Evolutionary conservation across 37 sponge, comb jelly and placozoan genomes (phyloP).

Genomic region (Tethya wilhelma): DNA sequence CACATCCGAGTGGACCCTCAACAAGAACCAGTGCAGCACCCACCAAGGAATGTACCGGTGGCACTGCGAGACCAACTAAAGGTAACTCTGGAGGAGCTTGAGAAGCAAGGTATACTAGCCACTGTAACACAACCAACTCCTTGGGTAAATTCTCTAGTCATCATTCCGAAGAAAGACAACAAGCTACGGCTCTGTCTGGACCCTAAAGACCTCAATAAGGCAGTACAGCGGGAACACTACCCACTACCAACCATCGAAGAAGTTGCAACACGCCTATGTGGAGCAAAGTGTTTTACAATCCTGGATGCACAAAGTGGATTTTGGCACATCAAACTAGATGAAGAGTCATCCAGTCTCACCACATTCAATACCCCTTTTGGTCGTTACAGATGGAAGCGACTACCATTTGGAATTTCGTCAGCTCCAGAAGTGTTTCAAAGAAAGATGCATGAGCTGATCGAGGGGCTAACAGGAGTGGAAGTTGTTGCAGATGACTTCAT

Average conservation of each 20-base stretch:
- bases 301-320: conserved; percentile 58
- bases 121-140: conserved; percentile 58
- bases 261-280: conserved; percentile 41
- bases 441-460: conserved; percentile 36
- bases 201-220: conserved; percentile 60
- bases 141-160: conserved; percentile 65
- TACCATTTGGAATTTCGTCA: conserved; percentile 63
- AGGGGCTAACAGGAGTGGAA: conserved; percentile 44
- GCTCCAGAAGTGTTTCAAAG: conserved; percentile 58
- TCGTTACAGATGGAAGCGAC: conserved; percentile 55
- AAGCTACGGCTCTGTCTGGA: conserved; percentile 57
- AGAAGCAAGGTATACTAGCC: conserved; percentile 31
- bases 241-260: conserved; percentile 69
- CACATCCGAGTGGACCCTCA: conserved; percentile 46
- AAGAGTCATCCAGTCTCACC: conserved; percentile 52
- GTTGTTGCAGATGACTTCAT: conserved; percentile 20
- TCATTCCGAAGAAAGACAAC: conserved; percentile 32
- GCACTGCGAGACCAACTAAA: conserved; percentile 39
- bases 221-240: conserved; percentile 54
- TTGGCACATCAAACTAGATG: conserved; percentile 68
- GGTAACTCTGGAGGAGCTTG: conserved; percentile 47
- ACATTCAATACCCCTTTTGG: conserved; percentile 75
- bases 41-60: conserved; percentile 50
- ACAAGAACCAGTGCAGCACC: conserved; percentile 30
- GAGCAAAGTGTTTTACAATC: conserved; percentile 52